phyloP scores from a whole-genome alignment of 2,797 vertebrate species.

The Chloroceryle inda region DNA sequence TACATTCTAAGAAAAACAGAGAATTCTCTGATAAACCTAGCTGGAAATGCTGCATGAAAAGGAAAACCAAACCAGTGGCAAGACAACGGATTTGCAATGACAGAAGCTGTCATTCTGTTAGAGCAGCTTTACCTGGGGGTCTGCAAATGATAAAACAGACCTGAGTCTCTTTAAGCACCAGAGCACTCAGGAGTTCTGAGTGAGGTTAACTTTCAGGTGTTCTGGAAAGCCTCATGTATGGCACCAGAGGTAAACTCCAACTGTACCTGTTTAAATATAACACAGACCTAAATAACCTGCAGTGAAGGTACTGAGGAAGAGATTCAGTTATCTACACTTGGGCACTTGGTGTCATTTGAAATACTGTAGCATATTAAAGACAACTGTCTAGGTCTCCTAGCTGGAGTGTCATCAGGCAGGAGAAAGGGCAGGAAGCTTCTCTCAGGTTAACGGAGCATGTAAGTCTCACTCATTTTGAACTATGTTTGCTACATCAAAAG shows the following conservation, averaged over 20 bases:
- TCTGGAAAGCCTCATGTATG: background rate
- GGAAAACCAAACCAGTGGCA: background rate
- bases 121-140: background rate
- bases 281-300: background rate
- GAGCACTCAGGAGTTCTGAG: background rate
- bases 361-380: background rate
- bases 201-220: background rate
- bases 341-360: background rate
- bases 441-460: background rate
- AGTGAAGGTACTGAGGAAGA: background rate
- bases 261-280: background rate
- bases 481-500: accelerated
- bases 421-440: background rate
- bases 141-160: background rate
- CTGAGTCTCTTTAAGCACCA: background rate
- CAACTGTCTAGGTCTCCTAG: background rate
- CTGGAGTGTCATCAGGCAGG: background rate
- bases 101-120: background rate
- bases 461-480: background rate
- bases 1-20: background rate
- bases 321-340: background rate
- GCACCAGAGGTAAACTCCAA: background rate
- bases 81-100: background rate
- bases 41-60: background rate
- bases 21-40: background rate